Conservation (phyloP, 2,888 invertebrate species). For the Halocaridina rubra region DNA sequence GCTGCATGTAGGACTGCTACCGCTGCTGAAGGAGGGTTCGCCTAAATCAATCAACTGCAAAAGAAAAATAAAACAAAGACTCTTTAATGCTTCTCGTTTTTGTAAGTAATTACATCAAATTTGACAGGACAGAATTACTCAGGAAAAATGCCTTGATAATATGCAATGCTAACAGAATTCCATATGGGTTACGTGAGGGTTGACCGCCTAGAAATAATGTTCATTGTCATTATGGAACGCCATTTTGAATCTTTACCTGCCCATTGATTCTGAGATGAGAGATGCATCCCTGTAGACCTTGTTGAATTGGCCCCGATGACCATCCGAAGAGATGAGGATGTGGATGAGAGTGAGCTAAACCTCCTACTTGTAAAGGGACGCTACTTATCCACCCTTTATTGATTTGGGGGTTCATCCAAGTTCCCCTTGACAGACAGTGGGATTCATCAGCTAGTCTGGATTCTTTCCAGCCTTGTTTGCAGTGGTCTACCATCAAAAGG, state of each 20-base stretch:
- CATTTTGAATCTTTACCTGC: too few species aligned
- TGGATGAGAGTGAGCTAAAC: conserved; percentile 35
- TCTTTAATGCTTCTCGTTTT: too few species aligned
- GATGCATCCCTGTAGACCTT: conserved; percentile 22
- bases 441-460: neutral
- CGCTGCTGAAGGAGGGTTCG: conserved; percentile 78
- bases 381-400: conserved; percentile 22
- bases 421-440: conserved; percentile 29
- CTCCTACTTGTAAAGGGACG: conserved; percentile 43
- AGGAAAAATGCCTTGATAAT: too few species aligned
- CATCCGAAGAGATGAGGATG: conserved; percentile 11
- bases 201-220: too few species aligned
- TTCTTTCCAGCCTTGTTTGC: conserved; percentile 4
- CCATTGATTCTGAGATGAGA: conserved; percentile 38
- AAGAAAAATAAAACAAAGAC: too few species aligned
- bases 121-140: too few species aligned
- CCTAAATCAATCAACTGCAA: conserved; percentile 75
- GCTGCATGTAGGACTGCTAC: conserved; percentile 78
- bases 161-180: too few species aligned
- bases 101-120: too few species aligned
- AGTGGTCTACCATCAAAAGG: conserved; percentile 38
- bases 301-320: neutral
- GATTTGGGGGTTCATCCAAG: neutral
- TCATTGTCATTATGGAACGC: too few species aligned
- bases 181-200: too few species aligned